Evolutionary conservation across 2,888 invertebrate genomes (phyloP).

Genomic region (Rhyacophila evoluta): DNA sequence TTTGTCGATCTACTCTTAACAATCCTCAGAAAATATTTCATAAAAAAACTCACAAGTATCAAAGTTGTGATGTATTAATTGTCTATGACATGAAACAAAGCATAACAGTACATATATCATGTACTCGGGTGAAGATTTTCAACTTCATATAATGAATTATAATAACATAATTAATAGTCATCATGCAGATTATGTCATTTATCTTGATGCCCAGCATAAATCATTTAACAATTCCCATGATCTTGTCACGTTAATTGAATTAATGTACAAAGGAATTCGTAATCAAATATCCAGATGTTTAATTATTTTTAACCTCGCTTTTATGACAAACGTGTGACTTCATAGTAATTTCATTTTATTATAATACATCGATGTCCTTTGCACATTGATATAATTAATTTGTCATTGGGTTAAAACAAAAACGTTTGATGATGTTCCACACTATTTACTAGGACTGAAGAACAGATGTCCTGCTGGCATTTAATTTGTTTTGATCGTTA

Average conservation of each 20-base stretch:
- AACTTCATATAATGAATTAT: not conserved
- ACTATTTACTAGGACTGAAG: not conserved
- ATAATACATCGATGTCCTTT: not conserved
- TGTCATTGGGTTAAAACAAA: not conserved
- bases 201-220: not conserved
- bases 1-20: no score
- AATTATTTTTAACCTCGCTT: not conserved
- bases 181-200: not conserved
- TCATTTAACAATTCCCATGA: slow-evolving; percentile 15
- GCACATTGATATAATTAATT: not conserved
- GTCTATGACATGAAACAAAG: no score
- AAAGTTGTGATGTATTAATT: no score
- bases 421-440: not conserved
- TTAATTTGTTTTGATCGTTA: no score
- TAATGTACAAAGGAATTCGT: not conserved
- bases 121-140: no score
- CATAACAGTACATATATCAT: no score
- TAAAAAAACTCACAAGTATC: no score
- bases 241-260: not conserved
- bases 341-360: not conserved
- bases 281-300: slow-evolving; percentile 3
- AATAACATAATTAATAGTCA: not conserved
- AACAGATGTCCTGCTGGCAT: not conserved
- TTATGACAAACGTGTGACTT: slow-evolving; percentile 13
- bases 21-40: no score